These are phyloP conservation scores for Cuculus canorus DNA, from an alignment of 2,797 vertebrate species.

Conservation along the genomic window DNA sequence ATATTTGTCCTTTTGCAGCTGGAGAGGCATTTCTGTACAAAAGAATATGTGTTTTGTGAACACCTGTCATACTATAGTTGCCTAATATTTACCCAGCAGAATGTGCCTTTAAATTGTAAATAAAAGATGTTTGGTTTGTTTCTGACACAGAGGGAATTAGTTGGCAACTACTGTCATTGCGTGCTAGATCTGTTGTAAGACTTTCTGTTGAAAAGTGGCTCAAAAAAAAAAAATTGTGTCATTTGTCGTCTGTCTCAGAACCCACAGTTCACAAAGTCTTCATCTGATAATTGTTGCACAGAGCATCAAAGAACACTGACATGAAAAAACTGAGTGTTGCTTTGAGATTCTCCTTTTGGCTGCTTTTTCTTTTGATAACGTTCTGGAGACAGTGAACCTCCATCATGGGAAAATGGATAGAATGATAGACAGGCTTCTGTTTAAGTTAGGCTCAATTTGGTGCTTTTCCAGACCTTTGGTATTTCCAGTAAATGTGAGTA, in stretches of 20 bases:
- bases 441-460: not conserved
- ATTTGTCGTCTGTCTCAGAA: not conserved
- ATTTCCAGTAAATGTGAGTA: not conserved
- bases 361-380: not conserved
- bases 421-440: not conserved
- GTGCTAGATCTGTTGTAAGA: not conserved
- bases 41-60: not conserved
- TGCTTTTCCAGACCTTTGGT: not conserved
- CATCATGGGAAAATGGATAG: not conserved
- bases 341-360: not conserved
- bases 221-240: not conserved
- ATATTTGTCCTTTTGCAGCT: not conserved
- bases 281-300: not conserved
- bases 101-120: not conserved
- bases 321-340: not conserved
- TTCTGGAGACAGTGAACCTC: not conserved
- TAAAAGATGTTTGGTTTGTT: not conserved
- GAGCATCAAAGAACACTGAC: too few species aligned
- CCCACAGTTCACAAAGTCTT: not conserved
- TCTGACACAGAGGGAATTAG: not conserved
- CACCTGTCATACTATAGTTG: not conserved
- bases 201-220: not conserved
- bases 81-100: not conserved
- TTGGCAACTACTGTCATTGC: not conserved
- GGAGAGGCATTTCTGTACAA: not conserved